phyloP scores from a whole-genome alignment of 2,113 vertebrate genomes.

The Abramis brama region DNA sequence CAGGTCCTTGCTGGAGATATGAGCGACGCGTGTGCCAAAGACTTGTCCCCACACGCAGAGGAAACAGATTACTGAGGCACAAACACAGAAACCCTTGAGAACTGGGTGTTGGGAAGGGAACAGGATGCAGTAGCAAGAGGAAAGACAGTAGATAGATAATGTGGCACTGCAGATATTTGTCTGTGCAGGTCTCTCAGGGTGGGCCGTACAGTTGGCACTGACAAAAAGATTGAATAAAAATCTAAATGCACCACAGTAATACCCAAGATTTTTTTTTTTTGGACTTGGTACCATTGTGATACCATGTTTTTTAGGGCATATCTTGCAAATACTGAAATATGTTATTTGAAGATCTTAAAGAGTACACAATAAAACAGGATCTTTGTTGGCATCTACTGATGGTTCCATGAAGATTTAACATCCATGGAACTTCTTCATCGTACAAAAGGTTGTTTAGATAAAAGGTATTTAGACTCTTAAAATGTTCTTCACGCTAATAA shows the following conservation, averaged over 20 bases:
- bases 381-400: no score
- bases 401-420: background rate
- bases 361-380: no score
- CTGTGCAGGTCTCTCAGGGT: background rate
- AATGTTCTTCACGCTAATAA: background rate
- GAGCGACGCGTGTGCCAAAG: conserved; percentile 23
- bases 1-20: conserved; percentile 23
- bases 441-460: background rate
- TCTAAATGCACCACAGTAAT: background rate
- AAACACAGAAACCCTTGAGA: conserved; percentile 24
- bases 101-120: background rate
- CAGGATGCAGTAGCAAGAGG: background rate
- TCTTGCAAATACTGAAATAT: background rate
- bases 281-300: background rate
- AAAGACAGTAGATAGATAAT: background rate
- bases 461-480: background rate
- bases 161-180: background rate
- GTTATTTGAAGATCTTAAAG: no score
- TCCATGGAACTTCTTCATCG: background rate
- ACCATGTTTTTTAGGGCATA: background rate
- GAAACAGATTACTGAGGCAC: background rate
- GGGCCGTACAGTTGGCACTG: background rate
- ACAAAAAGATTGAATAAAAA: background rate
- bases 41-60: background rate
- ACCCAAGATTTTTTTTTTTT: background rate